A percentile compares a stretch with the other conserved stretches of the same genome.
These are phyloP conservation scores for Drosophila ambigua DNA, from an alignment of 1,140 invertebrate species.

Conservation along the genomic window DNA sequence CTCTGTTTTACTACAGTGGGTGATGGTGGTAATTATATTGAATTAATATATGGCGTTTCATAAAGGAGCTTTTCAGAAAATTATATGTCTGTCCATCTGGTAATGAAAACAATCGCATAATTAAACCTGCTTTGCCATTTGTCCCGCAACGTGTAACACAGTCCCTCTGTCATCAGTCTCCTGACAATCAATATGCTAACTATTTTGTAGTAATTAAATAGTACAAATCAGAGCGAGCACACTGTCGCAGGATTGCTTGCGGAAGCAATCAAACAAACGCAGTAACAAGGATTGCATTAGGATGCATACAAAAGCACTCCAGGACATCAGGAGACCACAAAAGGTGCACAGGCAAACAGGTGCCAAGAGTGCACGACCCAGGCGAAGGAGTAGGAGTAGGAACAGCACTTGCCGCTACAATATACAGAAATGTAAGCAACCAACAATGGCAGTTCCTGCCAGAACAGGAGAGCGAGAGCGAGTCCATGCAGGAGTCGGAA, in stretches of 20 bases:
- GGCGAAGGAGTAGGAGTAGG: constrained; percentile 10
- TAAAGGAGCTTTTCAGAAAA: too few relatives aligned
- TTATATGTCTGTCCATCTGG: too few relatives aligned
- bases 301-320: constrained; percentile 53
- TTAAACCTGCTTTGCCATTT: too few relatives aligned
- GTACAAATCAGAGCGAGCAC: constrained; percentile 18
- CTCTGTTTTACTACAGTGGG: too few relatives aligned
- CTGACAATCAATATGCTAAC: neutral
- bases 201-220: constrained; percentile 24
- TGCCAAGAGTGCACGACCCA: constrained; percentile 8
- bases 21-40: too few relatives aligned
- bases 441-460: constrained; percentile 45
- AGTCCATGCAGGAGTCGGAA: neutral
- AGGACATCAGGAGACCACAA: constrained; percentile 40
- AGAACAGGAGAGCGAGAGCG: constrained; percentile 29
- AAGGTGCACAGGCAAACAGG: constrained; percentile 44
- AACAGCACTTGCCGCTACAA: constrained; percentile 34
- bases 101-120: too few relatives aligned
- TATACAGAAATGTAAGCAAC: neutral
- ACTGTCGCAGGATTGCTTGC: constrained; percentile 25
- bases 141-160: too few relatives aligned
- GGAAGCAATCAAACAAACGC: constrained; percentile 54
- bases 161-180: neutral
- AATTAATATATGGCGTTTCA: neutral
- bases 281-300: constrained; percentile 53